These are phyloP conservation scores for Phaenicophaeus curvirostris DNA, from an alignment of 2,797 vertebrate species.

Conservation along the genomic window DNA sequence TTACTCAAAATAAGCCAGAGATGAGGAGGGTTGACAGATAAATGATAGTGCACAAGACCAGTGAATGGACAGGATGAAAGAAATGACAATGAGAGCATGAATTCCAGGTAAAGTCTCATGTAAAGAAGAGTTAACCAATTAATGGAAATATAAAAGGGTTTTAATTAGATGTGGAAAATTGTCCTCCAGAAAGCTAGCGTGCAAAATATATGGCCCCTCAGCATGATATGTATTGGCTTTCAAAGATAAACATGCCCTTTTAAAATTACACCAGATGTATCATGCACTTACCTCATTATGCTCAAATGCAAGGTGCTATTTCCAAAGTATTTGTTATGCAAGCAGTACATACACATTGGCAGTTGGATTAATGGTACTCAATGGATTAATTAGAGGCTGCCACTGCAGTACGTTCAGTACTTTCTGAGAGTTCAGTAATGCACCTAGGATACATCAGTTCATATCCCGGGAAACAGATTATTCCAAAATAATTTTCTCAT, in stretches of 20 bases:
- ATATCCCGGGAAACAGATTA: neutral
- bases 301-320: neutral
- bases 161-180: neutral
- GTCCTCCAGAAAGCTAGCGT: neutral
- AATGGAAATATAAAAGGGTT: neutral
- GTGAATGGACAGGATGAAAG: neutral
- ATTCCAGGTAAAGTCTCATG: neutral
- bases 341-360: neutral
- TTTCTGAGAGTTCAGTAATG: neutral
- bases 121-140: neutral
- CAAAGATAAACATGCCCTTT: neutral
- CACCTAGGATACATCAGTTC: neutral
- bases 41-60: neutral
- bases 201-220: neutral
- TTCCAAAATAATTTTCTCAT: neutral
- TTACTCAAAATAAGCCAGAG: neutral
- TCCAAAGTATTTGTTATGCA: neutral
- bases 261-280: neutral
- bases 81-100: neutral
- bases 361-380: neutral
- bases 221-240: neutral
- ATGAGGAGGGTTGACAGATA: neutral
- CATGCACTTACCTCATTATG: neutral
- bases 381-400: slow-evolving; percentile 23
- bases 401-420: neutral